phyloP scores from a whole-genome alignment of 2,113 vertebrate species.

The Chamaea fasciata region DNA sequence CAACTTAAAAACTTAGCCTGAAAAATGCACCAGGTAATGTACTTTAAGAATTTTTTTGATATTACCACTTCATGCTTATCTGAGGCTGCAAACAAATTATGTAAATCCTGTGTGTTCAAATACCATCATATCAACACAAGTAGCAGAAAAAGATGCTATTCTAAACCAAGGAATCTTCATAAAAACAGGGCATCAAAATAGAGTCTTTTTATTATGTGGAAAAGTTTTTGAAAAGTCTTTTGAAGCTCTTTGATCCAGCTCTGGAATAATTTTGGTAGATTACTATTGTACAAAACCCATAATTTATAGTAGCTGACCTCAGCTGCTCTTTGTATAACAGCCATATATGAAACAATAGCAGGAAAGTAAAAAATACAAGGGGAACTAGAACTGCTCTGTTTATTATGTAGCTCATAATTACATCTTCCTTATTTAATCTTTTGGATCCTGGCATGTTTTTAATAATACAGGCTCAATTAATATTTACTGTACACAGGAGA shows the following conservation, averaged over 20 bases:
- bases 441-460: conserved; percentile 78
- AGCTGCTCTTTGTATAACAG: conserved; percentile 87
- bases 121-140: background rate
- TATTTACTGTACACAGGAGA: conserved; percentile 82
- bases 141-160: background rate
- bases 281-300: conserved; percentile 82
- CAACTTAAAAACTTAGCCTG: background rate
- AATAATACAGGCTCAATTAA: conserved; percentile 72
- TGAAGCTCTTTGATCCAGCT: conserved; percentile 83
- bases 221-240: conserved; percentile 68
- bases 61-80: background rate
- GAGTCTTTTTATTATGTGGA: conserved; percentile 43
- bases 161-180: background rate
- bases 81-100: background rate
- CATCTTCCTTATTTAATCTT: conserved; percentile 83
- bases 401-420: conserved; percentile 87
- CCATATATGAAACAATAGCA: conserved; percentile 91
- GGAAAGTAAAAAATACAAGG: conserved; percentile 89
- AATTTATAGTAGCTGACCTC: conserved; percentile 93
- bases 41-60: background rate
- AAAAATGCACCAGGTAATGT: background rate
- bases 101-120: background rate
- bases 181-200: conserved; percentile 38
- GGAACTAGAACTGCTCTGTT: conserved; percentile 85
- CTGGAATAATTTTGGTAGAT: conserved; percentile 80